These are phyloP conservation scores for Eupithecia subumbrata DNA, from an alignment of 2,888 invertebrate species.

Conservation along the genomic window DNA sequence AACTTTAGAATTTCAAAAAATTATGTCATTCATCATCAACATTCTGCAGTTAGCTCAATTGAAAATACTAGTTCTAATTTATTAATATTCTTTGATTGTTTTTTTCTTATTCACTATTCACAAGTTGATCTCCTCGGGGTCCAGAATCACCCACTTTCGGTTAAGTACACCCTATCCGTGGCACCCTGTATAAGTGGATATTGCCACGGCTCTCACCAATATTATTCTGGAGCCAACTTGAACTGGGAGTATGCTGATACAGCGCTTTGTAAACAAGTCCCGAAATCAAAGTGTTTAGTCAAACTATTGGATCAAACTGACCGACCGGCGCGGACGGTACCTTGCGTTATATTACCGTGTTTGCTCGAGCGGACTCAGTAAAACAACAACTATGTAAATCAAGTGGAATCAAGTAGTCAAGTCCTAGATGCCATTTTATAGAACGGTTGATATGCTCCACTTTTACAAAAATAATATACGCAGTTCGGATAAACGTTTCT, in stretches of 20 bases:
- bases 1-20: too few relatives aligned
- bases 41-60: too few relatives aligned
- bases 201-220: not conserved
- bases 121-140: too few relatives aligned
- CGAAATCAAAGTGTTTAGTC: slow-evolving; percentile 11
- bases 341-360: not conserved
- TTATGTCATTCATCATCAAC: too few relatives aligned
- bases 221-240: not conserved
- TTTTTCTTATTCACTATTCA: too few relatives aligned
- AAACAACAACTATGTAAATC: not conserved
- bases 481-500: not conserved
- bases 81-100: too few relatives aligned
- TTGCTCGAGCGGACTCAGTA: not conserved
- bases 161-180: too few relatives aligned
- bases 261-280: slow-evolving; percentile 6
- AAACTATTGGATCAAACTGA: slow-evolving; percentile 7
- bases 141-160: too few relatives aligned
- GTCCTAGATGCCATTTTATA: not conserved
- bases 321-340: not conserved
- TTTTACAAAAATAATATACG: not conserved
- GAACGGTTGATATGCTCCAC: not conserved
- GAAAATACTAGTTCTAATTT: too few relatives aligned
- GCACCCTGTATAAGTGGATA: not conserved
- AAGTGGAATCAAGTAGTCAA: not conserved
- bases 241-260: slow-evolving; percentile 5